phyloP scores from a whole-genome alignment of 2,797 vertebrate genomes.

The Anas capensis region DNA sequence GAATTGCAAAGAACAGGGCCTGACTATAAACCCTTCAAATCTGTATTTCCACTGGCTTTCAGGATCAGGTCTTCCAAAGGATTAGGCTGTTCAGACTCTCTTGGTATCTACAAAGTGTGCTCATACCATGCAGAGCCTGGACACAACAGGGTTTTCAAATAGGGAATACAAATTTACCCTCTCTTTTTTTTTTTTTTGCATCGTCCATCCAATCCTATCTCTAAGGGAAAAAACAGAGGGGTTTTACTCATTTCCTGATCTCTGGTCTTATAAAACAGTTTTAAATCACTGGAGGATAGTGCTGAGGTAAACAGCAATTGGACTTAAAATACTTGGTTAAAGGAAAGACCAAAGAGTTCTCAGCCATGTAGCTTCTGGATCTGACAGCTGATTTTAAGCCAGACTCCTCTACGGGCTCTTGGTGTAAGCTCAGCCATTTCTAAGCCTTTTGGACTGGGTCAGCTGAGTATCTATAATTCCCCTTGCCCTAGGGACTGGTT shows the following conservation, averaged over 20 bases:
- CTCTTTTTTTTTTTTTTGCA: neutral
- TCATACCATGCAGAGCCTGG: neutral
- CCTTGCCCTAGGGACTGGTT: neutral
- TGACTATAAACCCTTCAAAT: neutral
- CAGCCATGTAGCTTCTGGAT: neutral
- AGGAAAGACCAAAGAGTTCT: neutral
- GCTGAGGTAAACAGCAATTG: constrained; percentile 14
- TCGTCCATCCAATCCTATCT: neutral
- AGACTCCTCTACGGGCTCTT: neutral
- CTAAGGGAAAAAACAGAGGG: neutral
- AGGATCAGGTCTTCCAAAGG: constrained; percentile 7
- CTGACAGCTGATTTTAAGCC: neutral
- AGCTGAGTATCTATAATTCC: neutral
- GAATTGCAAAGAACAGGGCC: neutral
- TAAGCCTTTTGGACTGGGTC: neutral
- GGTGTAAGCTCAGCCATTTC: neutral
- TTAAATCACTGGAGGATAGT: neutral
- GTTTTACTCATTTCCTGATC: constrained; percentile 24
- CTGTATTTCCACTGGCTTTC: neutral
- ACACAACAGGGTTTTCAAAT: neutral
- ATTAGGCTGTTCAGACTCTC: neutral
- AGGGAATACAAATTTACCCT: neutral
- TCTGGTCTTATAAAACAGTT: constrained; percentile 16
- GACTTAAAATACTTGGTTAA: neutral
- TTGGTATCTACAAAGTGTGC: neutral